These are phyloP conservation scores for Agrilus planipennis DNA, from an alignment of 1,140 invertebrate genomes.

Conservation along the genomic window DNA sequence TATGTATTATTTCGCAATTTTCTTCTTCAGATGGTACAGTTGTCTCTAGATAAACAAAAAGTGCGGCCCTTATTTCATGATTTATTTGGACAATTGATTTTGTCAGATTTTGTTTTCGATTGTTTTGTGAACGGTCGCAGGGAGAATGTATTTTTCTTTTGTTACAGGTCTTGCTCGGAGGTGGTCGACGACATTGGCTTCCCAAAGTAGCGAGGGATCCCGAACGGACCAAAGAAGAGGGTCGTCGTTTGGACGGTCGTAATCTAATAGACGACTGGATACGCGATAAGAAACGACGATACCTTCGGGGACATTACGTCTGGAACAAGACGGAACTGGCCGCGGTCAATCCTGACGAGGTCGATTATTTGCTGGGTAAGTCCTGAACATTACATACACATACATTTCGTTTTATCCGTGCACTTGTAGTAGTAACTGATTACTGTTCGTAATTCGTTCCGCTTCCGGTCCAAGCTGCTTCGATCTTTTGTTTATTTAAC, in stretches of 20 bases:
- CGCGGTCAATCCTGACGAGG: constrained; percentile 43
- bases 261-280: constrained; percentile 58
- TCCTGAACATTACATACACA: constrained; percentile 8
- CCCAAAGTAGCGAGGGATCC: constrained; percentile 50
- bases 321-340: constrained; percentile 52
- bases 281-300: constrained; percentile 41
- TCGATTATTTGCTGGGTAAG: constrained; percentile 61
- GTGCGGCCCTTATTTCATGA: no score
- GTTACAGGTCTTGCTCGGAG: constrained; percentile 54
- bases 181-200: constrained; percentile 54
- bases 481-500: no score
- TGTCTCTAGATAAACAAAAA: no score
- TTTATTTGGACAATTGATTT: no score
- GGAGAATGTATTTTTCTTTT: constrained; percentile 4
- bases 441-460: no score
- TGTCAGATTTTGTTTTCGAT: no score
- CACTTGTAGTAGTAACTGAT: no score
- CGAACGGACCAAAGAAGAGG: constrained; percentile 49
- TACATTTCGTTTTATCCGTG: no score
- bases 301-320: constrained; percentile 45
- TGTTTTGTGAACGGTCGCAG: no score
- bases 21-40: no score
- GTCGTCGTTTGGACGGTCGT: constrained; percentile 44
- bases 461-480: no score
- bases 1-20: no score